Percentiles rank a stretch among this genome's conserved stretches.
phyloP scores from a whole-genome alignment of 2,888 invertebrate genomes.

The Punctoribates punctum region DNA sequence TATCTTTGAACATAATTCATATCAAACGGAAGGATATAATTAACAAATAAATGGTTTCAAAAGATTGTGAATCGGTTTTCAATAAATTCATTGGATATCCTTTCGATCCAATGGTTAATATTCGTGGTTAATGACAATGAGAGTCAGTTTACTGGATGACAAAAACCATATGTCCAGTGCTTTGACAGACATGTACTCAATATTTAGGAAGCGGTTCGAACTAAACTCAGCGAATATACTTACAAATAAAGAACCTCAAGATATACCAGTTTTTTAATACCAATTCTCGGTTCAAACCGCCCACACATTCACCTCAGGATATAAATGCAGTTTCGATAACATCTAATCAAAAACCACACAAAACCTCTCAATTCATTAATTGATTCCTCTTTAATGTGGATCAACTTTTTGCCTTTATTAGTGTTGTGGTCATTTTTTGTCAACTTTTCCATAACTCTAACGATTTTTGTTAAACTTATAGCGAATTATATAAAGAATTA shows the following conservation, averaged over 20 bases:
- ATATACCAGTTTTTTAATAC: slow-evolving; percentile 11
- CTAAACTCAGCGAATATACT: not conserved
- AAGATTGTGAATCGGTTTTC: not conserved
- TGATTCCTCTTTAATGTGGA: no score
- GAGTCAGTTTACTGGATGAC: not conserved
- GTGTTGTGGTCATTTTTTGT: no score
- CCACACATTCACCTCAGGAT: slow-evolving; percentile 20
- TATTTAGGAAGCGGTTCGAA: slow-evolving; percentile 18
- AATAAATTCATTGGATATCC: not conserved
- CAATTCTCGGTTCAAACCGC: not conserved
- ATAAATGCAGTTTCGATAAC: not conserved
- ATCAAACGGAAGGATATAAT: slow-evolving; percentile 21
- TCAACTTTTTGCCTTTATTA: no score
- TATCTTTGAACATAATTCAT: not conserved
- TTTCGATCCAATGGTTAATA: not conserved
- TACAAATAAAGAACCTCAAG: not conserved
- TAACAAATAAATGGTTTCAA: not conserved
- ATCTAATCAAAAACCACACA: not conserved
- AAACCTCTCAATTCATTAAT: not conserved
- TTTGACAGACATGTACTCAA: not conserved
- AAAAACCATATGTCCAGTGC: slow-evolving; percentile 31
- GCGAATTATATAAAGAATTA: no score
- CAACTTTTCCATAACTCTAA: no score
- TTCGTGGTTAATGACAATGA: not conserved
- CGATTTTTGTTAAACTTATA: no score